A percentile compares a stretch with the other conserved stretches of the same genome.
phyloP scores from a whole-genome alignment of 2,888 invertebrate genomes.

The Pecten maximus region DNA sequence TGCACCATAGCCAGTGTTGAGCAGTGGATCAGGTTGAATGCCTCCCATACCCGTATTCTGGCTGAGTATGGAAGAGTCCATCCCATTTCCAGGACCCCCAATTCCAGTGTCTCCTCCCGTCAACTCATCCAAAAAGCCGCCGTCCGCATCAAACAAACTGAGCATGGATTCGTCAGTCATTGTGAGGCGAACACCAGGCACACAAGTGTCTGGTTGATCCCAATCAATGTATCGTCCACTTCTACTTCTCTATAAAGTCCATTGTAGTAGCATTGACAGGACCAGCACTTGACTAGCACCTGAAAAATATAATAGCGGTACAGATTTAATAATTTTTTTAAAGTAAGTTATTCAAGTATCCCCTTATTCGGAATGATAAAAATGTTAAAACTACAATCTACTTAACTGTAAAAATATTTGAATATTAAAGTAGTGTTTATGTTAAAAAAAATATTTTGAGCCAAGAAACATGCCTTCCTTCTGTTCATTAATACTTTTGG shows the following conservation, averaged over 20 bases:
- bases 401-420: too few species aligned
- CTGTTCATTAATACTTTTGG: too few species aligned
- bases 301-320: too few species aligned
- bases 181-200: conserved; percentile 33
- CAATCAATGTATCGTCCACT: neutral
- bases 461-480: too few species aligned
- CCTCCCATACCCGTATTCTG: conserved; percentile 37
- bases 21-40: conserved; percentile 47
- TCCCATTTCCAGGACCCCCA: conserved; percentile 47
- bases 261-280: conserved; percentile 10
- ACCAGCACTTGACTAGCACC: conserved; percentile 42
- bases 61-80: conserved; percentile 44
- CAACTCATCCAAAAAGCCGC: conserved; percentile 75
- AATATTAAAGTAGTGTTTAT: too few species aligned
- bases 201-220: neutral
- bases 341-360: too few species aligned
- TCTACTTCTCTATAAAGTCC: conserved; percentile 25
- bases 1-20: conserved; percentile 47
- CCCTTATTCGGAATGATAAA: too few species aligned
- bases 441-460: too few species aligned
- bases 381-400: too few species aligned
- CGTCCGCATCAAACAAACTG: conserved; percentile 74
- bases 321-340: too few species aligned
- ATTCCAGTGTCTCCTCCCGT: conserved; percentile 59
- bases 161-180: conserved; percentile 77